Percentiles rank a stretch among this genome's conserved stretches.
Conservation (phyloP, 2,797 vertebrate genomes). For the Onychomys leucogaster region DNA sequence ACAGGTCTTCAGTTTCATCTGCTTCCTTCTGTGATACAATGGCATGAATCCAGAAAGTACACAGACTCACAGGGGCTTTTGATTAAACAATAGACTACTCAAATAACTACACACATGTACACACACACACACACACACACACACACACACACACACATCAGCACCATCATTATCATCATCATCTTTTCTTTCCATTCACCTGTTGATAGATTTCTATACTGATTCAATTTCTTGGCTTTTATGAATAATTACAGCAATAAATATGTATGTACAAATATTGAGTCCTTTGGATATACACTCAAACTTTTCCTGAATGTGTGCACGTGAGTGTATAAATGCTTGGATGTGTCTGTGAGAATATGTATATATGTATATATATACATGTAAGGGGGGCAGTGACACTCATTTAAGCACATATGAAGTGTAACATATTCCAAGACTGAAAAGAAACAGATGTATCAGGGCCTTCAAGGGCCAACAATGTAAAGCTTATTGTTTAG, state of each 20-base stretch:
- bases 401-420: neutral
- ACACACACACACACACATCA: neutral
- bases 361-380: neutral
- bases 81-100: slow-evolving; percentile 73
- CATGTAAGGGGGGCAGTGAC: neutral
- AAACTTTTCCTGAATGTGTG: neutral
- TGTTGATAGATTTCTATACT: neutral
- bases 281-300: neutral
- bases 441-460: neutral
- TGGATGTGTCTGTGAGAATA: neutral
- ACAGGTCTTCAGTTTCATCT: slow-evolving; percentile 78
- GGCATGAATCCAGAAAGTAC: slow-evolving; percentile 71
- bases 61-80: slow-evolving; percentile 66
- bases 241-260: neutral
- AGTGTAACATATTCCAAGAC: neutral
- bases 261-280: neutral
- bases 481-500: neutral
- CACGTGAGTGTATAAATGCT: neutral
- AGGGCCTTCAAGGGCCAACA: neutral
- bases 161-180: too few relatives aligned
- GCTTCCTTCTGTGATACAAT: slow-evolving; percentile 76
- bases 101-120: neutral
- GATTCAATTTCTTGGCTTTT: neutral
- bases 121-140: neutral
- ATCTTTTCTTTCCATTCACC: neutral